Conservation (phyloP, 2,113 vertebrate species). For the Chloebia gouldiae region DNA sequence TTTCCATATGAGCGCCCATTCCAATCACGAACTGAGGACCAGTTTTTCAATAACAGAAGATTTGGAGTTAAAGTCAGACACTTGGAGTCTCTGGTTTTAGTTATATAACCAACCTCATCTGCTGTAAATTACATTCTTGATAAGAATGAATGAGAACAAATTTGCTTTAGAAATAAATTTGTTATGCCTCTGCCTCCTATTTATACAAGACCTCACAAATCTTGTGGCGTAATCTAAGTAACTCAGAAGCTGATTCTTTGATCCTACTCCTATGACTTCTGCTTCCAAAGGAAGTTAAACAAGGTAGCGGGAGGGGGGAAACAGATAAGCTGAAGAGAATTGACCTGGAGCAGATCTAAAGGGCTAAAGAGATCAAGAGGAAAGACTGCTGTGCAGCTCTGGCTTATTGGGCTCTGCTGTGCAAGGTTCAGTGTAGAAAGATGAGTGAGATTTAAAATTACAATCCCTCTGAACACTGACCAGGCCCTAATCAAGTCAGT, state of each 20-base stretch:
- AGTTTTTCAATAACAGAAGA: constrained; percentile 46
- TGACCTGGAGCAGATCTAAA: constrained; percentile 14
- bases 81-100: constrained; percentile 35
- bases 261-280: constrained; percentile 11
- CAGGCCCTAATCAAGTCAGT: not conserved
- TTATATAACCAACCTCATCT: constrained; percentile 3
- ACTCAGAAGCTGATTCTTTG: constrained; percentile 24
- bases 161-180: constrained; percentile 40
- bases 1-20: constrained; percentile 46
- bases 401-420: not conserved
- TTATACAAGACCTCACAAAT: constrained; percentile 31
- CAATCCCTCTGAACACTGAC: not conserved
- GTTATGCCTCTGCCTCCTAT: constrained; percentile 26
- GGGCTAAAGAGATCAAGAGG: constrained; percentile 7
- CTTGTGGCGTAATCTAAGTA: not conserved
- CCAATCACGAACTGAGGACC: constrained; percentile 41
- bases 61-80: constrained; percentile 53
- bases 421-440: not conserved
- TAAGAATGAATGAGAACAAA: constrained; percentile 49
- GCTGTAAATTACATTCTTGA: constrained; percentile 20
- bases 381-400: not conserved
- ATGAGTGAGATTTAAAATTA: not conserved
- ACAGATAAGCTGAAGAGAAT: not conserved
- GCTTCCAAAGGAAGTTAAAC: constrained; percentile 23
- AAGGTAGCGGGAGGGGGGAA: not conserved